These are phyloP conservation scores for Mesorhabditis sp. DNA, from an alignment of 2,888 invertebrate species.

Conservation along the genomic window DNA sequence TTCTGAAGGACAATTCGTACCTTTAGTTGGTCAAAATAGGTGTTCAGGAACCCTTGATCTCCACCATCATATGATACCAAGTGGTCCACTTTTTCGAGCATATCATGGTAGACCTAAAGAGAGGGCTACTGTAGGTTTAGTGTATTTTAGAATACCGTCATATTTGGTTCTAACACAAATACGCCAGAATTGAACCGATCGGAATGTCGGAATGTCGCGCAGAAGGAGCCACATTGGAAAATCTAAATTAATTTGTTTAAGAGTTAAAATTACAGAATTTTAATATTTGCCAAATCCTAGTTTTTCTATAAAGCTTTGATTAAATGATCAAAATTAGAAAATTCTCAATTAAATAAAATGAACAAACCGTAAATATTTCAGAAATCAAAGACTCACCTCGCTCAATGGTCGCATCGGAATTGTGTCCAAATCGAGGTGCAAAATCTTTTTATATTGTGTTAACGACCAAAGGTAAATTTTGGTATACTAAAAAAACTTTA, in stretches of 20 bases:
- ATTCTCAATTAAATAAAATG: neutral
- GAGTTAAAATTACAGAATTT: neutral
- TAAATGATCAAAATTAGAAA: neutral
- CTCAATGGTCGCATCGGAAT: constrained; percentile 22
- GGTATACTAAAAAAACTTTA: constrained; percentile 39
- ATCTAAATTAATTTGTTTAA: neutral
- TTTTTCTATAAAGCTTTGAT: neutral
- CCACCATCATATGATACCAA: constrained; percentile 48
- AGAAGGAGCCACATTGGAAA: constrained; percentile 45
- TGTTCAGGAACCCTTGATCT: constrained; percentile 52
- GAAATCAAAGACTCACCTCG: neutral
- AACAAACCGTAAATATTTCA: neutral
- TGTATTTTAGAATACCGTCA: constrained; percentile 20
- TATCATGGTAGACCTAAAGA: constrained; percentile 36
- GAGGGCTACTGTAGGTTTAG: neutral
- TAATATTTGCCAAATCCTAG: neutral
- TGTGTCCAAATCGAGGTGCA: constrained; percentile 43
- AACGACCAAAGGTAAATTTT: constrained; percentile 49
- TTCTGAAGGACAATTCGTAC: neutral
- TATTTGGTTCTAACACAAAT: constrained; percentile 45
- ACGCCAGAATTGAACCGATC: constrained; percentile 53
- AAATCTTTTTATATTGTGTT: constrained; percentile 35
- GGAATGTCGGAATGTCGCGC: constrained; percentile 47
- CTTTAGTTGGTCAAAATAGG: constrained; percentile 41
- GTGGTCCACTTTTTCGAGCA: constrained; percentile 25